Evolutionary conservation across 2,113 vertebrate species (phyloP).

Genomic region (Pseudorasbora parva): DNA sequence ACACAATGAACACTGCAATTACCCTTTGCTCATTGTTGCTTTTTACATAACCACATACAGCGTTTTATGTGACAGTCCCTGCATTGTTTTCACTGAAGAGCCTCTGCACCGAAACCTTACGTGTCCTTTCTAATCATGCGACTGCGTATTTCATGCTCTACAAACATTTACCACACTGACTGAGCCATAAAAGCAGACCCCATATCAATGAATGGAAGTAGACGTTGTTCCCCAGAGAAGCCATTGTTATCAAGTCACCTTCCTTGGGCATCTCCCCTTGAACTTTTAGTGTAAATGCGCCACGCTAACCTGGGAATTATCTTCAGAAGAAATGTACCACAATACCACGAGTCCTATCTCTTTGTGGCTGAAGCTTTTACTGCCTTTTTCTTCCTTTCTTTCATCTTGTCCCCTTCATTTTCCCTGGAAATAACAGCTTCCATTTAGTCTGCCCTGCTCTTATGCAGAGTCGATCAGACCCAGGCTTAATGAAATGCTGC

Average conservation of each 20-base stretch:
- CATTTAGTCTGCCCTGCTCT: constrained; percentile 59
- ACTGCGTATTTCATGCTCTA: constrained; percentile 38
- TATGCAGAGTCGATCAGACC: constrained; percentile 65
- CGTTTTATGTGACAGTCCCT: constrained; percentile 9
- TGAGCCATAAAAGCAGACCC: constrained; percentile 21
- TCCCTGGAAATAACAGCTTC: constrained; percentile 59
- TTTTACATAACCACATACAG: constrained; percentile 29
- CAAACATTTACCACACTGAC: constrained; percentile 20
- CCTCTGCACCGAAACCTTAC: background rate
- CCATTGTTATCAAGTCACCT: constrained; percentile 45
- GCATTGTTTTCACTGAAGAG: background rate
- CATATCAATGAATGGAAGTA: background rate
- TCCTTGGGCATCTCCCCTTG: constrained; percentile 36
- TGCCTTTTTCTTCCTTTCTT: constrained; percentile 40
- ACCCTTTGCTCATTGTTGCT: constrained; percentile 17
- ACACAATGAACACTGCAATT: constrained; percentile 5
- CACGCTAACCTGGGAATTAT: constrained; percentile 33
- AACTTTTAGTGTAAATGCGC: constrained; percentile 39
- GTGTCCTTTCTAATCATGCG: constrained; percentile 38
- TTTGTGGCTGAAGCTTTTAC: background rate
- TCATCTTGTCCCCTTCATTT: constrained; percentile 42
- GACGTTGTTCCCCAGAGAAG: constrained; percentile 25
- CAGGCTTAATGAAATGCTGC: constrained; percentile 64
- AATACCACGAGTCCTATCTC: constrained; percentile 34
- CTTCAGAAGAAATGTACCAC: constrained; percentile 42